Evolutionary conservation across 2,113 vertebrate genomes (phyloP), one percentile per base, ranked within the genome.

Genomic region (Choloepus hoffmanni): DNA sequence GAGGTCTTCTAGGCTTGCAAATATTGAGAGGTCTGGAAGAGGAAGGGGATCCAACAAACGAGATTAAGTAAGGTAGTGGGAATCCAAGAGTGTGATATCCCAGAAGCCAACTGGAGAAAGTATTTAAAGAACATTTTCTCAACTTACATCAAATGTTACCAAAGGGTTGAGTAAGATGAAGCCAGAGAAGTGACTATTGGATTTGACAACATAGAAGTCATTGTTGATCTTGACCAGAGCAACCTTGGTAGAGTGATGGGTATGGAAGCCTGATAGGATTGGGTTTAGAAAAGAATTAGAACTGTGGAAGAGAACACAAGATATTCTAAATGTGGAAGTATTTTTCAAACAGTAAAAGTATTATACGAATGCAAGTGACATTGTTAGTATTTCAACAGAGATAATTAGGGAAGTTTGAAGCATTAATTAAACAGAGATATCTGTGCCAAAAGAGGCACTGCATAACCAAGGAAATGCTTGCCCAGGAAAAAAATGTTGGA

Each of bases 341-440:
- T 58, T 92, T 88, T 72, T 12, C 89, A 95, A 95, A n/a, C 18
- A 84, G 48, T 58, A 68, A 83, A 93, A 70, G 21, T 30, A 92
- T 53, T 62, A 76, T 55, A 40, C 7, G 89, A 84, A 86, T n/a
- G 36, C n/a, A 94, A 86, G 40, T 89, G 53, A 6, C 19, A 81
- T 90, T 82, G 43, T 60, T 95, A 83, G 74, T 79, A 92, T 92
- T 82, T 95, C 36, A 85, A n/a, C 68, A 92, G 50, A 90, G 15
- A 63, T 73, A 81, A 36, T 92, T 76, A 70, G 53, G 36, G 36
- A 83, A 63, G 21, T 76, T 94, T 16, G 65, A 83, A 36, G n/a
- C 5, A 14, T 63, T 81, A 65, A 90, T 72, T 90, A 90, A 92
- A 92, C 10, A 77, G 28, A 60, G 74, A 30, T 77, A 26, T 65